phyloP scores from a whole-genome alignment of 1,140 invertebrate genomes.

The Helicorthomorpha holstii region DNA sequence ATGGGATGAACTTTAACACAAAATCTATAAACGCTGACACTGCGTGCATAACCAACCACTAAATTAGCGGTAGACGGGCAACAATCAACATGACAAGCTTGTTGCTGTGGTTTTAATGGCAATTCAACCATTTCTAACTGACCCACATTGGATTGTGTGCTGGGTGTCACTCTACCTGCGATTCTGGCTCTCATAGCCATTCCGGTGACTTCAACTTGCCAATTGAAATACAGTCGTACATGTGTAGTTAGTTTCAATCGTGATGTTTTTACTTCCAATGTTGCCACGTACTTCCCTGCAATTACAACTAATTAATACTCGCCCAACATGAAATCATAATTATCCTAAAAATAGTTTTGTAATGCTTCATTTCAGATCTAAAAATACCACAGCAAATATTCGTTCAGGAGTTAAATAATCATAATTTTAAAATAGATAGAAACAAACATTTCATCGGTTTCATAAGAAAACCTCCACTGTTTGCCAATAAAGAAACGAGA shows the following conservation, averaged over 20 bases:
- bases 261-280: conserved; percentile 39
- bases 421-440: too few relatives aligned
- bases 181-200: conserved; percentile 48
- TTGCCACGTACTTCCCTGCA: conserved; percentile 39
- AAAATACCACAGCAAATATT: too few relatives aligned
- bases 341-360: conserved; percentile 4
- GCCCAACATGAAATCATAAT: not conserved
- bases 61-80: conserved; percentile 44
- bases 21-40: conserved; percentile 37
- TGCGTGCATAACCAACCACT: conserved; percentile 32
- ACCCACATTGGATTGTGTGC: conserved; percentile 33
- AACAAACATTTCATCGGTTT: too few relatives aligned
- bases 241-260: conserved; percentile 31
- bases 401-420: too few relatives aligned
- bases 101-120: conserved; percentile 33
- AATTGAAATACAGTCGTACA: conserved; percentile 46
- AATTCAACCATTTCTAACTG: conserved; percentile 48
- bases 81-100: conserved; percentile 38
- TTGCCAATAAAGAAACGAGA: too few relatives aligned
- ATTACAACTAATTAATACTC: not conserved
- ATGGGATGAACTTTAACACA: conserved; percentile 40
- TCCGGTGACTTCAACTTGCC: conserved; percentile 29
- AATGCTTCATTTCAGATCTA: too few relatives aligned
- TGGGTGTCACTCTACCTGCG: conserved; percentile 45
- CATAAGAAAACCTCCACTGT: too few relatives aligned